These are phyloP conservation scores for Avahi laniger DNA, from an alignment of 2,797 vertebrate species.

Conservation along the genomic window DNA sequence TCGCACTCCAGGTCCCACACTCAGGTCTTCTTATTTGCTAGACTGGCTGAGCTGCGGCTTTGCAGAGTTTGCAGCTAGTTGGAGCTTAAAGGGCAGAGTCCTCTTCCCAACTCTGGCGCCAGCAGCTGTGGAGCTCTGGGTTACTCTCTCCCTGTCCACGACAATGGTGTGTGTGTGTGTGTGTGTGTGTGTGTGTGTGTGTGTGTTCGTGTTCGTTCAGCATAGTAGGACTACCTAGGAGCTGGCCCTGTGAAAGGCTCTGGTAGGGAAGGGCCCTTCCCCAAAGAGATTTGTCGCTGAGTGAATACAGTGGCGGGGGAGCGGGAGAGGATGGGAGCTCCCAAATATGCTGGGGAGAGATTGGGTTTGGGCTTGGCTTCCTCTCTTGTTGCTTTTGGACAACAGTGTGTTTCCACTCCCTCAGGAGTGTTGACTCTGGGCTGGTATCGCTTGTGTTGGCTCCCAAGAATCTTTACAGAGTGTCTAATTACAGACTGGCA, in stretches of 20 bases:
- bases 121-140: neutral
- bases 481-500: slow-evolving; percentile 66
- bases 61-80: neutral
- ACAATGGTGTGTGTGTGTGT: neutral
- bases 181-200: neutral
- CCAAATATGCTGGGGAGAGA: slow-evolving; percentile 1
- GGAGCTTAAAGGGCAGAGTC: slow-evolving; percentile 25
- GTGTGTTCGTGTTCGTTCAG: neutral
- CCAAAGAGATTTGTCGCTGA: neutral
- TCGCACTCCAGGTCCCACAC: neutral
- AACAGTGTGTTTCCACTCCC: slow-evolving; percentile 31
- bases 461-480: slow-evolving; percentile 62
- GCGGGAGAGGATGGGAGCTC: neutral
- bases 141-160: neutral
- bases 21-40: slow-evolving; percentile 27
- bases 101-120: neutral
- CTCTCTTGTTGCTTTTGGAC: slow-evolving; percentile 29
- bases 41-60: neutral
- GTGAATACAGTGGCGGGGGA: neutral
- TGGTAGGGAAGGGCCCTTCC: neutral
- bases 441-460: slow-evolving; percentile 38
- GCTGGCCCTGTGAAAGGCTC: neutral
- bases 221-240: neutral
- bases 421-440: slow-evolving; percentile 22
- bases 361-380: slow-evolving; percentile 26